Evolutionary conservation across 2,797 vertebrate species (phyloP), one percentile per base, ranked within the genome.

Genomic region (Danio choprae): DNA sequence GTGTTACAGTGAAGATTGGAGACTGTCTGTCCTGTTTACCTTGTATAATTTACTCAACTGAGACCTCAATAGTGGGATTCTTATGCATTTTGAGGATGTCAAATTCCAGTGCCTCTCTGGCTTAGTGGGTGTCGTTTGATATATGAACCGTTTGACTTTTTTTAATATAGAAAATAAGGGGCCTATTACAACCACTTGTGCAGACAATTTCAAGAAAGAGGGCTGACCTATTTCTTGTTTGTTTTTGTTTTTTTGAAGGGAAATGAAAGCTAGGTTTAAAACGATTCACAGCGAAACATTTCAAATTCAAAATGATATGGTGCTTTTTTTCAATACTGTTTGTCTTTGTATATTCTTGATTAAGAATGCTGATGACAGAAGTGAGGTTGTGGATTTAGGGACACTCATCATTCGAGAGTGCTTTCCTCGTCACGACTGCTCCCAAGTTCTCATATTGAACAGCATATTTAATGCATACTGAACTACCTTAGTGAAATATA

Each of bases 1-100:
- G 86, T 89, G 86, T 81, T 87, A 77, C 68, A 75, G 36, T 73
- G 36, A 77, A 70, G 75, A 58, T 43, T 46, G 51, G 64, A 62
- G 56, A 68, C 15, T 60, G 53, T 79, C 77, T 36, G 59, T 50
- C 12, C 43, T 50, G 75, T 59, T 50, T 59, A 50, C 63, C 56
- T 56, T n/a, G 7, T 18, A 46, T 43, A 70, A 50, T 59, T 70
- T 70, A 78, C 55, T 78, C 64, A 16, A 22, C 75, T 48, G 36
- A 41, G 65, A 69, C 36, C 76, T 69, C 65, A 60, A 4, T 48
- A 43, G 48, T 13, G n/a, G 64, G 41, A 78, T 59, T 43, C 29
- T 79, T 22, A 41, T 71, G 56, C 56, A 63, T 71, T 44, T 51
- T 63, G 65, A 67, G 58, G 55, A 51, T 38, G 55, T 60, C 38